Conservation (phyloP, 2,113 vertebrate genomes). For the Elephantulus edwardii region DNA sequence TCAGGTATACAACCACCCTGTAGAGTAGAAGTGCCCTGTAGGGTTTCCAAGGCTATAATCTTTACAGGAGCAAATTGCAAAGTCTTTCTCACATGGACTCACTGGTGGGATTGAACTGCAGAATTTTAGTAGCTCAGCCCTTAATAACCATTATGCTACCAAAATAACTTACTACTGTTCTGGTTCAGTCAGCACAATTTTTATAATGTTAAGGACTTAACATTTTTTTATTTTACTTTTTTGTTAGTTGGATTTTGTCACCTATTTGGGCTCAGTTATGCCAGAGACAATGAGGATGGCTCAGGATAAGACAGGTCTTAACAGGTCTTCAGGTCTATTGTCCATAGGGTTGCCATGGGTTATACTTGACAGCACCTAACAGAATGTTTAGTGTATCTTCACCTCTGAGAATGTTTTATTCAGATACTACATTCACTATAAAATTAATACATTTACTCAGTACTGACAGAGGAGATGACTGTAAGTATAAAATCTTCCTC, state of each 20-base stretch:
- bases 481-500: background rate
- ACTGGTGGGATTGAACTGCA: background rate
- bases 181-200: background rate
- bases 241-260: background rate
- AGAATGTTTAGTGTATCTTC: constrained; percentile 31
- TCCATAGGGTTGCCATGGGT: too few species aligned
- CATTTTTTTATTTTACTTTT: background rate
- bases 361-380: too few species aligned
- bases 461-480: constrained; percentile 10
- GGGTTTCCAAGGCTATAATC: background rate
- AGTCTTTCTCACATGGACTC: background rate
- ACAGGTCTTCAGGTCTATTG: too few species aligned
- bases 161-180: background rate
- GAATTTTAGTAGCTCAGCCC: background rate
- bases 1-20: background rate
- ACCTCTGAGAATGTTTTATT: constrained; percentile 21
- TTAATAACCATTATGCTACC: background rate
- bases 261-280: too few species aligned
- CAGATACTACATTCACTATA: constrained; percentile 27
- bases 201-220: background rate
- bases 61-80: background rate
- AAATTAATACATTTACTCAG: constrained; percentile 21
- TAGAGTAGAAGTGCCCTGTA: background rate
- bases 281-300: too few species aligned
- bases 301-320: too few species aligned